phyloP scores from a whole-genome alignment of 2,888 invertebrate genomes.

The Carcina quercana region DNA sequence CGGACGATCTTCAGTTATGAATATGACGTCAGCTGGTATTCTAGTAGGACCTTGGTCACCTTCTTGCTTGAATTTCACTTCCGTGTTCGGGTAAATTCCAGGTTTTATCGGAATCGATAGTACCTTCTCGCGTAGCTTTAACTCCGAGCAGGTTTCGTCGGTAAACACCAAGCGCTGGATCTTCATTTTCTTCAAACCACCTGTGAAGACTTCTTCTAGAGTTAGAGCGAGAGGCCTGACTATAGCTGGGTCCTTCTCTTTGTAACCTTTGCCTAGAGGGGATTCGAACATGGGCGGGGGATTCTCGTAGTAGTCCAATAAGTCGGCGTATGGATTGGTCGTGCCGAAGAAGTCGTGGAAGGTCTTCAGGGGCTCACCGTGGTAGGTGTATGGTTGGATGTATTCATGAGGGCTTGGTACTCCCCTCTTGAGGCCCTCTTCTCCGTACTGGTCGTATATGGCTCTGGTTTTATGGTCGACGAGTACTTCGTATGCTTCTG shows the following conservation, averaged over 20 bases:
- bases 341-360: conserved; percentile 90
- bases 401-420: conserved; percentile 79
- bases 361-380: conserved; percentile 84
- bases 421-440: conserved; percentile 88
- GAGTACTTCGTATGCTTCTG: conserved; percentile 88
- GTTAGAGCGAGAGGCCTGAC: conserved; percentile 63
- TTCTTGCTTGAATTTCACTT: conserved; percentile 83
- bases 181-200: conserved; percentile 89
- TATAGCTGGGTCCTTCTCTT: conserved; percentile 73
- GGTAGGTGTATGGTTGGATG: conserved; percentile 85
- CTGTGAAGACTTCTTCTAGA: conserved; percentile 77
- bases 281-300: conserved; percentile 78
- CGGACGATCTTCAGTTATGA: conserved; percentile 81
- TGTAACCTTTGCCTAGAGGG: conserved; percentile 75
- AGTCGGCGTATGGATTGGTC: conserved; percentile 85
- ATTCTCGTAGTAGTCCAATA: conserved; percentile 78
- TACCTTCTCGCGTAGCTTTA: conserved; percentile 81
- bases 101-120: conserved; percentile 83
- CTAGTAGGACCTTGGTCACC: conserved; percentile 86
- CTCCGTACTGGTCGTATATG: conserved; percentile 92
- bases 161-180: conserved; percentile 81
- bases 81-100: conserved; percentile 82
- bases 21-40: conserved; percentile 84
- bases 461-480: conserved; percentile 79
- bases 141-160: conserved; percentile 75